A percentile compares a stretch with the other conserved stretches of the same genome.
Conservation (phyloP, 2,888 invertebrate genomes). For the Phortica okadai region DNA sequence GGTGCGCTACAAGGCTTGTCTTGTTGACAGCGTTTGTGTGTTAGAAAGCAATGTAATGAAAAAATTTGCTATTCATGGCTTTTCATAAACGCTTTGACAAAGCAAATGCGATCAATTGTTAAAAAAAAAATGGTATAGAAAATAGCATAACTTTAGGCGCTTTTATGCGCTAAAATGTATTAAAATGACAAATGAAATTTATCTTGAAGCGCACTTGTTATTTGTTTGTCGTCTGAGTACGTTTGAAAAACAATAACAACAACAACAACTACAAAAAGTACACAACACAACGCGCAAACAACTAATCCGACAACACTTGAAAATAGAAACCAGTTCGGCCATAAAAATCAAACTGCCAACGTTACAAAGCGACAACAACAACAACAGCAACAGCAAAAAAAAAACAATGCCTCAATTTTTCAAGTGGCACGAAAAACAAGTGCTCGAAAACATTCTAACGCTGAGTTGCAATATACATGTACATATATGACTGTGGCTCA, state of each 20-base stretch:
- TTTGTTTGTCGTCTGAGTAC: too few relatives aligned
- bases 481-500: constrained; percentile 65
- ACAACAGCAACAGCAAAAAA: not conserved
- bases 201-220: too few relatives aligned
- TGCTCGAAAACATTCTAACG: not conserved
- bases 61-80: too few relatives aligned
- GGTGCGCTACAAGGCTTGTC: too few relatives aligned
- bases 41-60: too few relatives aligned
- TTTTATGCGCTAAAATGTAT: too few relatives aligned
- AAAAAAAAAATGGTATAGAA: too few relatives aligned
- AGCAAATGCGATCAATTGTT: too few relatives aligned
- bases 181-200: too few relatives aligned
- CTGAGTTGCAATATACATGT: not conserved
- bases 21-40: too few relatives aligned
- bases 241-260: not conserved
- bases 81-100: too few relatives aligned
- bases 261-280: not conserved
- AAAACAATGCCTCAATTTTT: not conserved
- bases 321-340: not conserved
- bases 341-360: not conserved
- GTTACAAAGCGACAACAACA: not conserved
- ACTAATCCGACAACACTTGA: not conserved
- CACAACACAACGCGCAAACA: not conserved
- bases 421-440: not conserved
- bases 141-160: too few relatives aligned